Conservation (phyloP, 2,797 vertebrate genomes). For the Siniperca undulata region DNA sequence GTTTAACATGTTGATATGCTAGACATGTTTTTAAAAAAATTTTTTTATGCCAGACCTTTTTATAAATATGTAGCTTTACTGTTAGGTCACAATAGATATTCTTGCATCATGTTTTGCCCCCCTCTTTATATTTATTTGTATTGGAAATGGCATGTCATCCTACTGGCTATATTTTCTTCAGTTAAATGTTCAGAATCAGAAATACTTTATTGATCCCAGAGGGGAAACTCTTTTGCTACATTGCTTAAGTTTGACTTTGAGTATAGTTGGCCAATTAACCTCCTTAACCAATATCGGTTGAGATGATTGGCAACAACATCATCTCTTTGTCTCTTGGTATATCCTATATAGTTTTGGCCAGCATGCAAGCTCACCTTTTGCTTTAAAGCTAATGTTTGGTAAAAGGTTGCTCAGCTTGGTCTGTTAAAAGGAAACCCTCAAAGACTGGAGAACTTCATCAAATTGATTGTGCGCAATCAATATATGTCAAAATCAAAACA, state of each 20-base stretch:
- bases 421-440: neutral
- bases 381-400: constrained; percentile 1
- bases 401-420: neutral
- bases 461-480: neutral
- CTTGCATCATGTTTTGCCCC: neutral
- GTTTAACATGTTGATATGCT: neutral
- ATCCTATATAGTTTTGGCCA: neutral
- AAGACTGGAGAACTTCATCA: neutral
- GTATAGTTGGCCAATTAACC: neutral
- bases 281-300: neutral
- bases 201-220: too few species aligned
- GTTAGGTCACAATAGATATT: neutral
- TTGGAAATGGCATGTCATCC: neutral
- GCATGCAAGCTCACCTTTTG: neutral
- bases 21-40: too few species aligned
- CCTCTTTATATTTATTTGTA: neutral
- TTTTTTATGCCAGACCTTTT: neutral
- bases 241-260: neutral
- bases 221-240: too few species aligned
- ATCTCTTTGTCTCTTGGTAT: neutral
- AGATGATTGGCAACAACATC: neutral
- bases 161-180: neutral
- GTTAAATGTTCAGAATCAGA: neutral
- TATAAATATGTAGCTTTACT: neutral
- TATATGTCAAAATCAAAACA: too few species aligned